phyloP scores from a whole-genome alignment of 2,888 invertebrate genomes.

The Drepana falcataria region DNA sequence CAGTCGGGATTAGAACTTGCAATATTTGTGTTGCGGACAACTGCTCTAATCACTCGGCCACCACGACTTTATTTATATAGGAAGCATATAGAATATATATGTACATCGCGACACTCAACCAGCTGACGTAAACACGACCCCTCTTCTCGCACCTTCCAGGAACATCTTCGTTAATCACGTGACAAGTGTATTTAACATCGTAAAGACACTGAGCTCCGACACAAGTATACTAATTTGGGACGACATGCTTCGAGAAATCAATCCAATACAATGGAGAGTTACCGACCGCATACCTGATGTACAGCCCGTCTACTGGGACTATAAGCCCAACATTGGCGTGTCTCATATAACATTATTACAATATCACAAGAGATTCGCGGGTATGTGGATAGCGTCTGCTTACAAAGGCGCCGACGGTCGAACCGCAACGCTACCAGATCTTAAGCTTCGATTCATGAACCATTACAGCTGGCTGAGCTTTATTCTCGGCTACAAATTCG shows the following conservation, averaged over 20 bases:
- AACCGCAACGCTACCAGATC: constrained; percentile 71
- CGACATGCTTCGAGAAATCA: constrained; percentile 84
- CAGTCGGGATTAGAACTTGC: no score
- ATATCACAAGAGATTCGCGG: constrained; percentile 73
- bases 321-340: constrained; percentile 47
- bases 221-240: constrained; percentile 87
- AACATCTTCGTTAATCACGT: constrained; percentile 82
- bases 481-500: constrained; percentile 69
- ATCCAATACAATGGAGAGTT: constrained; percentile 57
- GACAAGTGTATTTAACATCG: constrained; percentile 63
- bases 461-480: constrained; percentile 84
- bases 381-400: constrained; percentile 89
- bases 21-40: no score
- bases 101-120: no score
- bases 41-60: no score
- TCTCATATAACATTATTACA: constrained; percentile 40
- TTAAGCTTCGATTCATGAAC: constrained; percentile 83
- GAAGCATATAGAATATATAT: no score
- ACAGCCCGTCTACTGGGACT: constrained; percentile 86
- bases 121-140: no score
- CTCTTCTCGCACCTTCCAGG: constrained; percentile 40
- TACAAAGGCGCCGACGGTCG: constrained; percentile 87
- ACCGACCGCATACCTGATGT: constrained; percentile 68
- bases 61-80: no score
- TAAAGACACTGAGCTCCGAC: constrained; percentile 65